Evolutionary conservation across 2,797 vertebrate species (phyloP).

Genomic region (Periophthalmus magnuspinnatus): DNA sequence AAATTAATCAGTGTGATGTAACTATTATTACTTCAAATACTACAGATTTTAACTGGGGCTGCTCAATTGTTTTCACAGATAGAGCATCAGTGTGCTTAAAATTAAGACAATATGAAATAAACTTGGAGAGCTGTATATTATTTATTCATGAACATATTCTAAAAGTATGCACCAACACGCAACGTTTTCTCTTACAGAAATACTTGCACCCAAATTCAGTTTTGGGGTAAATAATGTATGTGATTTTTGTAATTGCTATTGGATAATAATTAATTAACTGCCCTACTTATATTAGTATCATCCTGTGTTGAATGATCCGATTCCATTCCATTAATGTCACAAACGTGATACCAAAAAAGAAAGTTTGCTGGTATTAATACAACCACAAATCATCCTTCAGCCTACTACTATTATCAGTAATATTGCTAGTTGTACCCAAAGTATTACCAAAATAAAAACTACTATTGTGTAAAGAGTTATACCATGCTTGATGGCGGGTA

Average conservation of each 20-base stretch:
- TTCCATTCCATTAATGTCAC: background rate
- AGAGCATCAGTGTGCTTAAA: background rate
- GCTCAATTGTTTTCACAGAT: background rate
- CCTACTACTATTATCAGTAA: background rate
- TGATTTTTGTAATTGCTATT: no score
- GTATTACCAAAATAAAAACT: no score
- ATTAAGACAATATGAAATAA: background rate
- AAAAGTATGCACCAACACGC: background rate
- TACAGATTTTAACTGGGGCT: background rate
- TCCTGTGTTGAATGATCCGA: no score
- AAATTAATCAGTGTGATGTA: slow-evolving; percentile 37
- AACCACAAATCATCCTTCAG: background rate
- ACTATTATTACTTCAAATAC: background rate
- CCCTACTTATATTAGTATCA: no score
- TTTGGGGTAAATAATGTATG: no score
- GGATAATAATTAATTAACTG: no score
- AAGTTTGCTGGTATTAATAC: background rate
- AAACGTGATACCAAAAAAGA: background rate
- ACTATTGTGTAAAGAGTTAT: no score
- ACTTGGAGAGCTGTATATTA: background rate
- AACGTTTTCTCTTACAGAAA: background rate
- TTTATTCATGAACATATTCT: background rate
- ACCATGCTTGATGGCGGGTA: no score
- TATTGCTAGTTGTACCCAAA: background rate
- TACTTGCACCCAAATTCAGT: no score